Percentiles rank a stretch among this genome's conserved stretches.
These are phyloP conservation scores for Procambarus clarkii DNA, from an alignment of 1,140 invertebrate species.

Conservation along the genomic window DNA sequence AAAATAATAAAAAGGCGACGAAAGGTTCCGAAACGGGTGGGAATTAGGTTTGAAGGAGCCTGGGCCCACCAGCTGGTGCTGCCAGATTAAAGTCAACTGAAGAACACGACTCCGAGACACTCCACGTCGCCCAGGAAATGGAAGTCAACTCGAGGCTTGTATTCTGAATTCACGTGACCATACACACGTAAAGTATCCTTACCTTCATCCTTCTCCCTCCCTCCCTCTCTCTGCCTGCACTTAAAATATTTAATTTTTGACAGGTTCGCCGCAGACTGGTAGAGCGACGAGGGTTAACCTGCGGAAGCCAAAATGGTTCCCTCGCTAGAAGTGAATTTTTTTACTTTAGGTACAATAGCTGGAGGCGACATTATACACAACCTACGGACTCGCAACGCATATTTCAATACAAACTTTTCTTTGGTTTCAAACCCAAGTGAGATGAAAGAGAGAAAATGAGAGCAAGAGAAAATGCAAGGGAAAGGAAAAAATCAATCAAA, in stretches of 20 bases:
- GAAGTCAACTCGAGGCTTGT: neutral
- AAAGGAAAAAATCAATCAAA: conserved; percentile 40
- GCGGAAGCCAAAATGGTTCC: too few relatives aligned
- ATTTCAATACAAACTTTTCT: neutral
- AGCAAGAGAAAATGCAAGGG: neutral
- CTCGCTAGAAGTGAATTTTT: too few relatives aligned
- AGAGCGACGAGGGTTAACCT: too few relatives aligned
- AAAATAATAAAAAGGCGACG: neutral
- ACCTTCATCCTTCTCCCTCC: conserved; percentile 23
- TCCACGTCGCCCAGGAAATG: neutral
- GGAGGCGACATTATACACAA: neutral
- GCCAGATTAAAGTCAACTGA: neutral
- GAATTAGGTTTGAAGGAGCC: neutral
- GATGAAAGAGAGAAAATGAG: too few relatives aligned
- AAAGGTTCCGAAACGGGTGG: neutral
- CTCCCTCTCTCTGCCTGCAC: neutral
- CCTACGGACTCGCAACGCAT: neutral
- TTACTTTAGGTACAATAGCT: too few relatives aligned
- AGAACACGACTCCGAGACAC: neutral
- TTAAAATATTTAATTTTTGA: too few relatives aligned
- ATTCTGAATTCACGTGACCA: neutral
- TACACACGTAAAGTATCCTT: neutral
- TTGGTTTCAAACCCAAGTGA: neutral
- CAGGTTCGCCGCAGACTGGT: too few relatives aligned
- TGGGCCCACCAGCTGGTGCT: neutral